Base-by-base conservation (phyloP, 2,113 vertebrate species). In the Dasyurus viverrinus region DNA sequence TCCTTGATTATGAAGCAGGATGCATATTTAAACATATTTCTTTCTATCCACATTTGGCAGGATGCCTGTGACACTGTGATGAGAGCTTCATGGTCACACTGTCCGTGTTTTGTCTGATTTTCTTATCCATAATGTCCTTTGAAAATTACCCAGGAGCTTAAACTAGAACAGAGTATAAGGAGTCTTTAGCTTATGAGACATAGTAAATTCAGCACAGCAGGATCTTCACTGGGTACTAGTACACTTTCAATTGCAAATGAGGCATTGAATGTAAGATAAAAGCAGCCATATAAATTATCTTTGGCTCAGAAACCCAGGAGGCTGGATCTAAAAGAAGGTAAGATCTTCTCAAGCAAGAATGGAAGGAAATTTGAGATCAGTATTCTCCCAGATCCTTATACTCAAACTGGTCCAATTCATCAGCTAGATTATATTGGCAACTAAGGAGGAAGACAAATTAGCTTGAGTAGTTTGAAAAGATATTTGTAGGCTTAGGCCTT, bases 61-160 rank as follows among this genome's bases (percentile, higher is more conserved):
- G 68, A 68, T 68, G 52, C 26, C 27, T 55, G 24, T 55, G 68
- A 47, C 89, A 12, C 22, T 90, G 30, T 91, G 91, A 48, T 84
- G 54, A 91, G 53, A 26, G 55, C 68, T n/a, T 93, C n/a, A 48
- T 52, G 23, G 36, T 54, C 36, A 57, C 52, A 84, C 26, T 89
- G 92, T 46, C 54, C 42, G 89, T 52, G 50, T n/a, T 93, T 91
- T 50, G 68, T 54, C 26, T 52, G 4, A 2, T 30, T 90, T 95
- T 16, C 27, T 3, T 91, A 36, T 52, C 26, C 57, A 14, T 91
- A 27, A 42, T 30, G 76, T n/a, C 6, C 50, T 55, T 90, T 94
- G 52, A 30, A 94, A 93, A 96, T 53, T 54, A 93, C 89, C 24
- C 12, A 25, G 54, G 25, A 95, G 84, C 12, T 92, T 50, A 95